Conservation (phyloP, 2,888 invertebrate species). For the Chaetogeoica ovagalla region DNA sequence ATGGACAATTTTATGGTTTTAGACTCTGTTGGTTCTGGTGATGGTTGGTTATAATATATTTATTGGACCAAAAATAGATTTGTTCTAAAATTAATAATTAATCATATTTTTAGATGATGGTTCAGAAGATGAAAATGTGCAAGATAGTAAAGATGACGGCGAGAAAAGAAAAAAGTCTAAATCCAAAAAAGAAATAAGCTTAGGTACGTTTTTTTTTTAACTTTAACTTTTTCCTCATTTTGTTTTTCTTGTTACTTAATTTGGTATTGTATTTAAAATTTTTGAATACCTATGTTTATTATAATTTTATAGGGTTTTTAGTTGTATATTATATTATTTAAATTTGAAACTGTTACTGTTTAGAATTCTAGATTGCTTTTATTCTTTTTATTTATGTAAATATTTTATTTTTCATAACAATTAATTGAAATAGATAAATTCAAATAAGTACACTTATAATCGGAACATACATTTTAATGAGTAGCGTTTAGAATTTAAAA, state of each 20-base stretch:
- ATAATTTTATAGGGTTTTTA: too few species aligned
- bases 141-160: constrained; percentile 26
- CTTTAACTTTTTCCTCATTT: constrained; percentile 9
- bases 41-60: constrained; percentile 60
- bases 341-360: too few species aligned
- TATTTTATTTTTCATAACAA: neutral
- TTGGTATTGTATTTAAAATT: too few species aligned
- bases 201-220: constrained; percentile 49
- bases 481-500: neutral
- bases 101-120: constrained; percentile 11
- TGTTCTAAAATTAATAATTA: neutral
- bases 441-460: neutral
- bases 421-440: too few species aligned
- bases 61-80: neutral
- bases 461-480: neutral
- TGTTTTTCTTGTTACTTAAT: neutral
- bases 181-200: constrained; percentile 48
- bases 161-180: constrained; percentile 42
- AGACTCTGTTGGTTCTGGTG: constrained; percentile 85
- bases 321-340: neutral
- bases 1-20: constrained; percentile 84
- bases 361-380: too few species aligned
- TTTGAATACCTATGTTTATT: too few species aligned
- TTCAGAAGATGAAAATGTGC: constrained; percentile 22
- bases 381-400: too few species aligned